Base-by-base conservation (phyloP, 2,888 invertebrate genomes). In the Achlya flavicornis region DNA sequence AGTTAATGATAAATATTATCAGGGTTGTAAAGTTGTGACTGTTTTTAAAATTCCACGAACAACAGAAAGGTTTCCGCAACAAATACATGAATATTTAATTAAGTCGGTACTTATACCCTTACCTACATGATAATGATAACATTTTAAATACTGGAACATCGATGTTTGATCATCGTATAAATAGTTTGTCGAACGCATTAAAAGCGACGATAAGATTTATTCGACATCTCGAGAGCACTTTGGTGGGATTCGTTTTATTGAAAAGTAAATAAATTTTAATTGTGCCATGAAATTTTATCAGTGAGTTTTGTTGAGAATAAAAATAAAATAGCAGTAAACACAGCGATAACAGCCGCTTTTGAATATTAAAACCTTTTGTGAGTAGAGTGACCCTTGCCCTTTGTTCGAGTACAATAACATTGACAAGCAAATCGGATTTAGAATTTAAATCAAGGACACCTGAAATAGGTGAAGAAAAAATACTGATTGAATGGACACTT, bases 391-490 rank as follows among this genome's bases (percentile, higher is more conserved):
- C 89, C 91, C 83, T 82, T 80, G 73, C 73, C 79, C 86, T 86
- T 88, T 86, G 82, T 84, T 74, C 73, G 72, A 75, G 77, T 71
- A 84, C 84, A 88, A 86, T 84, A 83, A 86, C 83, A 83, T 85
- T 86, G 88, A 89, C 88, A 89, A 87, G 86, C 84, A 87, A 90
- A 90, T 90, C 84, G 77, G 85, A 90, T 90, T 89, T 85, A 79
- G 84, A 80, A 84, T 84, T 81, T 80, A 78, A 90, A 92, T 90
- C 89, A 91, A 92, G 92, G 91, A 84, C 92, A 91, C 88, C 87
- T 90, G 88, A 90, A 88, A 82, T 81, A 83, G 81, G 85, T 85
- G 85, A 85, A 88, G 82, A 84, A 86, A 87, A 87, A 86, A 81
- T 79, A 78, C 76, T 88, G 85, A 88, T 90, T 92, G 89, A 88